Conservation (phyloP, 2,797 vertebrate genomes). For the Epinephelus awoara region DNA sequence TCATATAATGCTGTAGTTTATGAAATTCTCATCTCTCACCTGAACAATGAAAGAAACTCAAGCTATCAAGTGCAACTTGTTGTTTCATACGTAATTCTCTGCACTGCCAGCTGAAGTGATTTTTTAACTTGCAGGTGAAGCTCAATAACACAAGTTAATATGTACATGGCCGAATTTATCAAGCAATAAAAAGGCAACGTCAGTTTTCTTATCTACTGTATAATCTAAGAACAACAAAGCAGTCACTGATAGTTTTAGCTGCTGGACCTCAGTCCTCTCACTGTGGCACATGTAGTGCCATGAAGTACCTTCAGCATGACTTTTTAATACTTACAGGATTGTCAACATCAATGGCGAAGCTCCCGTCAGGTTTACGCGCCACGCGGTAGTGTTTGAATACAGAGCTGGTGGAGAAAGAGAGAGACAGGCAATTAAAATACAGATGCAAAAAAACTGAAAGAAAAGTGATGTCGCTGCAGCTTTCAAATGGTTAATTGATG, state of each 20-base stretch:
- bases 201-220: neutral
- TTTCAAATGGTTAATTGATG: neutral
- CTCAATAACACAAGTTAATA: neutral
- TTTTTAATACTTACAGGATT: conserved; percentile 83
- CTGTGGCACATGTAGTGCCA: neutral
- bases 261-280: neutral
- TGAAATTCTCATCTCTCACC: neutral
- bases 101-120: neutral
- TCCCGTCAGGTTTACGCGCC: conserved; percentile 42
- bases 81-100: neutral
- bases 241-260: neutral
- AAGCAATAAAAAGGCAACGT: neutral
- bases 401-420: conserved; percentile 51
- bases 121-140: neutral
- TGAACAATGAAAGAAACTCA: neutral
- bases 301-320: neutral
- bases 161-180: neutral
- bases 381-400: conserved; percentile 88
- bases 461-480: too few relatives aligned
- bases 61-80: neutral
- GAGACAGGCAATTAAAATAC: neutral
- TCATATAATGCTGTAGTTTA: neutral
- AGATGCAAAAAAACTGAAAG: too few relatives aligned
- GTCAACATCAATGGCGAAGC: conserved; percentile 87
- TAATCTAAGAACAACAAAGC: neutral